Conservation (phyloP, 1,140 invertebrate species). For the Drosophila erecta region DNA sequence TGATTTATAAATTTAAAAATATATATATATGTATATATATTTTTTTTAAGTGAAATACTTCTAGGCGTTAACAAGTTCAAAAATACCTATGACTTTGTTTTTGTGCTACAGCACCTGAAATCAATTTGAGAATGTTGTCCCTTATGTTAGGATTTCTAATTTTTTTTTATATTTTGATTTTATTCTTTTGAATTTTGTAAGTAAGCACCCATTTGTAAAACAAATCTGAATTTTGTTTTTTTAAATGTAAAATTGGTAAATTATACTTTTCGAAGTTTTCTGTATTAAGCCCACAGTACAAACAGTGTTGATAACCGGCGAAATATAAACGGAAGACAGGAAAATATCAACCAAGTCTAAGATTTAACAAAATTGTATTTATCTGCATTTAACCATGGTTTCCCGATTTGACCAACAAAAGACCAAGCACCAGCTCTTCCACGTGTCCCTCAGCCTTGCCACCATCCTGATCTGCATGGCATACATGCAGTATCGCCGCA, state of each 20-base stretch:
- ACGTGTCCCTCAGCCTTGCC: slow-evolving; percentile 75
- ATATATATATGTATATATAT: too few relatives aligned
- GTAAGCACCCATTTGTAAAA: too few relatives aligned
- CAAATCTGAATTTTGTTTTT: too few relatives aligned
- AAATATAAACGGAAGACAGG: background rate
- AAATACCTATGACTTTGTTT: background rate
- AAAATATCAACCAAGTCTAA: slow-evolving; percentile 2
- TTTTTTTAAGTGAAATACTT: too few relatives aligned
- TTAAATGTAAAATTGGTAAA: too few relatives aligned
- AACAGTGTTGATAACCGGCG: slow-evolving; percentile 20
- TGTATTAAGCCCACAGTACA: slow-evolving; percentile 9
- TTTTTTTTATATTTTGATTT: too few relatives aligned
- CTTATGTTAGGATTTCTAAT: too few relatives aligned
- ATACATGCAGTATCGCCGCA: slow-evolving; percentile 78
- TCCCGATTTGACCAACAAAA: slow-evolving; percentile 80
- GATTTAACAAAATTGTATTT: slow-evolving; percentile 23
- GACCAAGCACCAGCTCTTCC: slow-evolving; percentile 83
- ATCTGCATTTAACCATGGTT: slow-evolving; percentile 64
- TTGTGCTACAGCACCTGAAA: background rate
- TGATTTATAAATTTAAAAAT: too few relatives aligned
- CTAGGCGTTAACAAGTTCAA: too few relatives aligned
- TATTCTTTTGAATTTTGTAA: background rate
- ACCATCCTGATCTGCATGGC: slow-evolving; percentile 81
- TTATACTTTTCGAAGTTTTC: background rate
- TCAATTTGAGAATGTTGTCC: too few relatives aligned